Evolutionary conservation across 1,140 invertebrate genomes (phyloP).

Genomic region (Cydia amplana): DNA sequence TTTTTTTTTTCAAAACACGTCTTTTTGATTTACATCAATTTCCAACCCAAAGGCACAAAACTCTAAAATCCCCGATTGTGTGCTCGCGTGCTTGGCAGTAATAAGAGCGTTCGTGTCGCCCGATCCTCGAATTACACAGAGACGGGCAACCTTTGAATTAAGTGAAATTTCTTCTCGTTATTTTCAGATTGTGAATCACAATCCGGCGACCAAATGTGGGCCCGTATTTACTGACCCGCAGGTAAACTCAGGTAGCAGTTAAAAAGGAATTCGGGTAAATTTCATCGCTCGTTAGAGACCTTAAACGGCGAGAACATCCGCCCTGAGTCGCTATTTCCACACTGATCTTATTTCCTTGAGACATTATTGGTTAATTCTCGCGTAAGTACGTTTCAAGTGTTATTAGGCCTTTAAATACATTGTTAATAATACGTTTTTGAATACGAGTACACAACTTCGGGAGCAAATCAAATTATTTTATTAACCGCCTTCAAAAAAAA

Average conservation of each 20-base stretch:
- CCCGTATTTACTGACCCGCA: conserved; percentile 65
- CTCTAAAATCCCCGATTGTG: conserved; percentile 21
- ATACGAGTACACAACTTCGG: too few species aligned
- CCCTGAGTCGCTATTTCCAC: conserved; percentile 25
- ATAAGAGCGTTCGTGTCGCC: conserved; percentile 35
- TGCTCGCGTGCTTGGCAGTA: conserved; percentile 24
- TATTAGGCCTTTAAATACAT: background rate
- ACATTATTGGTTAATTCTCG: conserved; percentile 29
- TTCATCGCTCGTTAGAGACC: conserved; percentile 74
- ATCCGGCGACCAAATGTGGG: conserved; percentile 64
- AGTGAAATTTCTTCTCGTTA: conserved; percentile 53
- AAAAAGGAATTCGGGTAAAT: conserved; percentile 69
- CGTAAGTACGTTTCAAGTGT: background rate
- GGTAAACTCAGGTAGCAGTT: conserved; percentile 68
- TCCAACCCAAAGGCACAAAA: background rate
- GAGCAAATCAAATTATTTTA: too few species aligned
- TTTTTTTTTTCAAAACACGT: background rate
- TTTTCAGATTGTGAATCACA: conserved; percentile 66
- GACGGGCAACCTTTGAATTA: conserved; percentile 44
- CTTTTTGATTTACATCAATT: background rate
- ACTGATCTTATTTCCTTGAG: conserved; percentile 23
- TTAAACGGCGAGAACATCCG: conserved; percentile 54
- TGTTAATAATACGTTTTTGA: background rate
- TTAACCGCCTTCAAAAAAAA: too few species aligned
- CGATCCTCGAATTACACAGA: conserved; percentile 38